Evolutionary conservation across 2,888 invertebrate species (phyloP), one percentile per base, ranked within the genome.

Genomic region (Tetramorium bicarinatum): DNA sequence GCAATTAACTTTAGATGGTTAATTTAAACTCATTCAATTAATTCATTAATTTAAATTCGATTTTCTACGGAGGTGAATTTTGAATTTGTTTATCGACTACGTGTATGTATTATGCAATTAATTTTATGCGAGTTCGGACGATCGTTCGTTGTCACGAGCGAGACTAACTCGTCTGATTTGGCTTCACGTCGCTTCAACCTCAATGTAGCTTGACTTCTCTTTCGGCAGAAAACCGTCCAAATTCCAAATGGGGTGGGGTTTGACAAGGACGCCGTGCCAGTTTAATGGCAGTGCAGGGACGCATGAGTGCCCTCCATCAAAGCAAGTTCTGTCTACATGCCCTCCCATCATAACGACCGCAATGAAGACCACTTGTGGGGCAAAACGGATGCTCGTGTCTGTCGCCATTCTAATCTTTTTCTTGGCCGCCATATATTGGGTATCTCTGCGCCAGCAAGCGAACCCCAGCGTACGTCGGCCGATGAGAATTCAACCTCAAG

Each of bases 241-340:
- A 89, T 89, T 49, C n/a, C 86, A 61, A 89, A 89, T 89, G 89
- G 88, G 83, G 72, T 56, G 86, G 69, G 21, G 15, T 47, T 25
- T 62, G 59, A 76, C 59, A 49, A 77, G 69, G 66, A 75, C 82
- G 34, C 11, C 47, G 21, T 87, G 89, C 83, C 56, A 66, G 1
- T 88, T 81, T 83, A 87, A 87, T 54, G 76, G 44, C 59, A 85
- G 76, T 18, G 44, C 80, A 29, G 3, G 64, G 0, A 34, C 44
- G 0, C 47, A 85, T 21, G 47, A 85, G 49, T 49, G 56, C 41
- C 7, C 54, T 3, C 38, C 81, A 34, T 25, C 80, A 25, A 83
- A 82, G 49, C 64, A 84, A 13, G 6, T 79, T 15, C 25, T 83
- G 13, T 44, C 86, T 0, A 41, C 82, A 11, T 89, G 88, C 44